Conservation (phyloP, 2,797 vertebrate genomes). For the Calcarius lapponicus region DNA sequence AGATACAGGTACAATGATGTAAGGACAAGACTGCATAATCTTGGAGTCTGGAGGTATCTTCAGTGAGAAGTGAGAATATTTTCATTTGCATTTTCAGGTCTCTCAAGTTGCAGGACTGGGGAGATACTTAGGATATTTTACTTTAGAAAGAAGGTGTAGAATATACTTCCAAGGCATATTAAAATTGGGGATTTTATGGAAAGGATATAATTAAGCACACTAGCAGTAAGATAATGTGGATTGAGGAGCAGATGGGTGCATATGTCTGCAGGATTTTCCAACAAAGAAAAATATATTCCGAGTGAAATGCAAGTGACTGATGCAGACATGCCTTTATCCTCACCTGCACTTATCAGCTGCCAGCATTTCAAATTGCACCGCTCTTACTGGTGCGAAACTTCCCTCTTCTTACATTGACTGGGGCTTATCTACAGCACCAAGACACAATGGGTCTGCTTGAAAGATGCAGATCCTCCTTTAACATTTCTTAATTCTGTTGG, state of each 20-base stretch:
- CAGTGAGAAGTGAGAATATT: neutral
- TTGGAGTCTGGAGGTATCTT: neutral
- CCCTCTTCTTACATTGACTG: neutral
- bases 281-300: conserved; percentile 8
- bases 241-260: neutral
- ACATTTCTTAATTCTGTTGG: conserved; percentile 23
- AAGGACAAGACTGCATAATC: neutral
- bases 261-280: conserved; percentile 23
- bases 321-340: conserved; percentile 54
- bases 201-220: conserved; percentile 46
- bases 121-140: neutral
- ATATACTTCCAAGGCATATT: neutral
- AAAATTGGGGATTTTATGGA: conserved; percentile 10
- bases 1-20: neutral
- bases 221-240: neutral
- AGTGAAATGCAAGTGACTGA: conserved; percentile 24
- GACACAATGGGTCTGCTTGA: conserved; percentile 33
- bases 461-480: conserved; percentile 42
- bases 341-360: conserved; percentile 60
- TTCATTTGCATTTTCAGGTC: neutral
- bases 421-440: conserved; percentile 35
- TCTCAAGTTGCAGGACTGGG: neutral
- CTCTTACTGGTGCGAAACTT: conserved; percentile 15
- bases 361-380: conserved; percentile 41
- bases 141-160: neutral